Evolutionary conservation across 2,888 invertebrate genomes (phyloP), one percentile per base, ranked within the genome.

Genomic region (Neoascia interrupta): DNA sequence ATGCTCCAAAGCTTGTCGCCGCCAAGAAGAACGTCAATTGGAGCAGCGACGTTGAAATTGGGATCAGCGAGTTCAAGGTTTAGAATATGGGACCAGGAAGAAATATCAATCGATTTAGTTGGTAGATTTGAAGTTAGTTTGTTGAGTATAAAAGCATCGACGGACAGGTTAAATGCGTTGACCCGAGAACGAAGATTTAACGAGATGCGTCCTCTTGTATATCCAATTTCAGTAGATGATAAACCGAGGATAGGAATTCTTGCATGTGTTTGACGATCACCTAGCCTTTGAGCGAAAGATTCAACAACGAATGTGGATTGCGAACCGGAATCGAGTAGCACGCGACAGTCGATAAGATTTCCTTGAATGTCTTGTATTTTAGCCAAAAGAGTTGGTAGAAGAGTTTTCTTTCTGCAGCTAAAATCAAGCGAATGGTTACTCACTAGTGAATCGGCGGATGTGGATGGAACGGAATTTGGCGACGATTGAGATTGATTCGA

Each of bases 1-100:
- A 81, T 63, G n/a, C 47, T 63, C 63, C 63, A 81, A 15, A 60
- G 8, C 36, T 73, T 58, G 60, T 73, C 68, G 16, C 54, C 66
- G 34, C 76, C 69, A 37, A 76, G 31, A 3, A 81, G 43, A 18
- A n/a, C 43, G 26, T 76, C 76, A 68, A 81, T 58, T 34, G 49
- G 41, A 43, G 53, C 47, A 39, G 56, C 18, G 10, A 49, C 43
- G 43, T 68, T 61, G 37, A 70, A 70, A 13, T 64, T 39, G 39
- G 68, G 75, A 64, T 81, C 64, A 28, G 64, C 81, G 13, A 76
- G 23, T 16, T 53, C 26, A 10, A 74, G 13, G 19, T 8, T 60
- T 31, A 8, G 26, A 4, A 26, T 5, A 8, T 31, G 10, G 8
- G 31, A 6, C 31, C 8, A 31, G 15, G 16, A 6, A 13, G 37